phyloP scores from a whole-genome alignment of 2,888 invertebrate species.

The Ischnus inquisitorius region DNA sequence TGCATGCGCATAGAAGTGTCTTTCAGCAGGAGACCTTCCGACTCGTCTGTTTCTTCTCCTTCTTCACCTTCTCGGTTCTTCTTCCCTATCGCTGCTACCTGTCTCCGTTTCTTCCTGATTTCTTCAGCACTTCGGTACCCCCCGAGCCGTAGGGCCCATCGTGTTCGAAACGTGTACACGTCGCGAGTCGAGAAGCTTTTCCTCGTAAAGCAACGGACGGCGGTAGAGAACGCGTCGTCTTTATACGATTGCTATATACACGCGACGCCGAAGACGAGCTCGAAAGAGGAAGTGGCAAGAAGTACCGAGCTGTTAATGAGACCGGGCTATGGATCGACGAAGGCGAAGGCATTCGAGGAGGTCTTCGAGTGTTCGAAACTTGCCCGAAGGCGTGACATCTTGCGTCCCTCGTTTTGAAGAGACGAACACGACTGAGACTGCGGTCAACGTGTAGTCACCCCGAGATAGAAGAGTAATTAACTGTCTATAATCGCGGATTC shows the following conservation, averaged over 20 bases:
- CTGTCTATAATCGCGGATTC: conserved; percentile 12
- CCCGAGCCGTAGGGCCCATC: not conserved
- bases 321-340: conserved; percentile 24
- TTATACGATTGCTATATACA: conserved; percentile 18
- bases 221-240: conserved; percentile 21
- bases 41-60: conserved; percentile 33
- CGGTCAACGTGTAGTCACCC: not conserved
- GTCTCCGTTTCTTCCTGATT: conserved; percentile 19
- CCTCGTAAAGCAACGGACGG: not conserved
- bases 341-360: conserved; percentile 13
- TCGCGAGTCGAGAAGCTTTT: not conserved
- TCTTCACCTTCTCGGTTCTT: conserved; percentile 49
- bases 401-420: conserved; percentile 4
- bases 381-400: conserved; percentile 10
- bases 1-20: conserved; percentile 78
- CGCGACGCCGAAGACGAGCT: not conserved
- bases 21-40: conserved; percentile 62
- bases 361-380: conserved; percentile 4
- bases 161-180: conserved; percentile 8
- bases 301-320: conserved; percentile 55
- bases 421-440: conserved; percentile 1
- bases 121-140: not conserved
- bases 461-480: conserved; percentile 47
- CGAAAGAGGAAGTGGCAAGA: conserved; percentile 16
- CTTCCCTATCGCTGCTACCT: not conserved